Conservation (phyloP, 2,113 vertebrate genomes). For the Rattus norvegicus region GRCr8 NC_086024.1:38870001-38870500, state of each 20-base stretch:
- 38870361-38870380: constrained; percentile 13
- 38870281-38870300: background rate
- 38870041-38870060: no score
- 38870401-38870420: background rate
- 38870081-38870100: no score
- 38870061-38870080: no score
- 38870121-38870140: no score
- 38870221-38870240: background rate
- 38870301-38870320: background rate
- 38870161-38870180: background rate
- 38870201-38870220: no score
- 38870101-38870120: no score
- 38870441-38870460: background rate
- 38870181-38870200: background rate
- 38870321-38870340: background rate
- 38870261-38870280: background rate
- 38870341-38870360: background rate
- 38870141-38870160: no score
- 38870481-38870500: background rate
- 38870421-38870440: background rate
- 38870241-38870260: background rate
- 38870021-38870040: no score
- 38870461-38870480: background rate
- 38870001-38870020: no score
- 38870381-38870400: background rate